Conservation (phyloP, 2,888 invertebrate genomes). For the Lepas anatifera region DNA sequence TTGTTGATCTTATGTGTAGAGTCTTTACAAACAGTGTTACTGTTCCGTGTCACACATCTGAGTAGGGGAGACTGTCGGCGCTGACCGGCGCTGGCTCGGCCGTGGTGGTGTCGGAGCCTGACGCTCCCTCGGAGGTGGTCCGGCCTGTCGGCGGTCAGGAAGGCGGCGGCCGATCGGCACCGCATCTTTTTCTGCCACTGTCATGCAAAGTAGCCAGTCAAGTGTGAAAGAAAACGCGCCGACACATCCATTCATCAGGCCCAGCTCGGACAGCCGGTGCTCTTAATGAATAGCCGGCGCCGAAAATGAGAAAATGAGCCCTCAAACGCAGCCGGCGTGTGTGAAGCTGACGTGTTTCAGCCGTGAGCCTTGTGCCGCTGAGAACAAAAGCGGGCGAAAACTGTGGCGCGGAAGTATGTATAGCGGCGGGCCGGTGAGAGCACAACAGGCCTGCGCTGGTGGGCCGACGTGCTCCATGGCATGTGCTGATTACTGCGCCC, state of each 20-base stretch:
- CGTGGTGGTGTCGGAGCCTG: no score
- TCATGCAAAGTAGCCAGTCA: slow-evolving; percentile 8
- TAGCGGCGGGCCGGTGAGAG: neutral
- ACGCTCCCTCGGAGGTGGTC: no score
- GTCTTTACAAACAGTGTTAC: no score
- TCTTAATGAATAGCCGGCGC: neutral
- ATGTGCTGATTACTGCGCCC: neutral
- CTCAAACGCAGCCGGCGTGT: neutral
- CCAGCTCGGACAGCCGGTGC: neutral
- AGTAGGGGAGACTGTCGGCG: no score
- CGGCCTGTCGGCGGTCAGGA: no score
- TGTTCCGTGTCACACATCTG: no score
- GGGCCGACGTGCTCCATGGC: neutral
- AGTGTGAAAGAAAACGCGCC: neutral
- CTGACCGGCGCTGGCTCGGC: no score
- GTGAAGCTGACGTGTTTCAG: no score
- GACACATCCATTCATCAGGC: neutral
- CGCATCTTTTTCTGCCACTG: neutral
- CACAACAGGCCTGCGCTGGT: neutral
- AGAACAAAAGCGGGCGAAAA: neutral
- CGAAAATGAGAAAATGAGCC: slow-evolving; percentile 10
- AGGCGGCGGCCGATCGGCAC: neutral
- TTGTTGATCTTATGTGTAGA: no score
- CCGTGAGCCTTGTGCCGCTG: neutral
- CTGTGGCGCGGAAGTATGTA: neutral